Evolutionary conservation across 2,113 vertebrate species (phyloP).

Genomic region (Forbesichthys papilliferus): DNA sequence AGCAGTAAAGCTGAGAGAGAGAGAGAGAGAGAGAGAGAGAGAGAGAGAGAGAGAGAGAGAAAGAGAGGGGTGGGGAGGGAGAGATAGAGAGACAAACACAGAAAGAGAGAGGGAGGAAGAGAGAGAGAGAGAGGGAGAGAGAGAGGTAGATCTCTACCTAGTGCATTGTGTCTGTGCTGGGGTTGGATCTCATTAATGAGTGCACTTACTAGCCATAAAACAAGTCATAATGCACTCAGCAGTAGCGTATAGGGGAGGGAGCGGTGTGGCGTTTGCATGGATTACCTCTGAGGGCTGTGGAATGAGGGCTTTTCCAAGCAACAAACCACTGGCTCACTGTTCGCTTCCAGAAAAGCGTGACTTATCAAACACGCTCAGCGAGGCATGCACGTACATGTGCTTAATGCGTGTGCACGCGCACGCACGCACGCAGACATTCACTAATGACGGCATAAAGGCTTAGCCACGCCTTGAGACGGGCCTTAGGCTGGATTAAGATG

Average conservation of each 20-base stretch:
- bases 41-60: too few relatives aligned
- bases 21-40: too few relatives aligned
- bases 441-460: slow-evolving; percentile 71
- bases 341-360: slow-evolving; percentile 49
- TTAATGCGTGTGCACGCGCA: background rate
- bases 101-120: too few relatives aligned
- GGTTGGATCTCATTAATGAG: slow-evolving; percentile 59
- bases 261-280: slow-evolving; percentile 19
- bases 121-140: background rate
- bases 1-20: too few relatives aligned
- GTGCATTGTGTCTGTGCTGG: slow-evolving; percentile 38
- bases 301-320: slow-evolving; percentile 38
- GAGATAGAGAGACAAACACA: too few relatives aligned
- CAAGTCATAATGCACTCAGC: slow-evolving; percentile 45
- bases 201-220: slow-evolving; percentile 58
- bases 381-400: slow-evolving; percentile 17
- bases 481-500: slow-evolving; percentile 76
- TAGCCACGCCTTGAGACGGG: slow-evolving; percentile 61
- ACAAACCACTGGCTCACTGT: slow-evolving; percentile 23
- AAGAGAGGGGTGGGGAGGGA: too few relatives aligned
- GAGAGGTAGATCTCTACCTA: slow-evolving; percentile 15
- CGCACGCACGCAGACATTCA: slow-evolving; percentile 12
- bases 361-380: slow-evolving; percentile 58
- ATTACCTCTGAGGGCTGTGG: slow-evolving; percentile 10
- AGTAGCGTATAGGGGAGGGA: slow-evolving; percentile 30